These are phyloP conservation scores for Dryobotodes eremita DNA, from an alignment of 2,888 invertebrate genomes.

Conservation along the genomic window DNA sequence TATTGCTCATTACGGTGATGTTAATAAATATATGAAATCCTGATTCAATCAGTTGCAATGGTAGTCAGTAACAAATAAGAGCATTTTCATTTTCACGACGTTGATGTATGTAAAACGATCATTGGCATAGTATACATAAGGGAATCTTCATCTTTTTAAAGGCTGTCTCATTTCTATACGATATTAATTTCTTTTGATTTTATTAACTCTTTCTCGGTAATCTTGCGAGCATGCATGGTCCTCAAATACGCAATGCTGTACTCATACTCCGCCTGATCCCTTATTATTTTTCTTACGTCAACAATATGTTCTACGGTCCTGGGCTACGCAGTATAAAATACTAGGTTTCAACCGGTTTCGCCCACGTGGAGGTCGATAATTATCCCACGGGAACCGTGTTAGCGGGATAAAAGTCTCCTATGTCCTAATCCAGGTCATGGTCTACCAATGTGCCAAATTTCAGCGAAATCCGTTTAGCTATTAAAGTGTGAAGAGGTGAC, in stretches of 20 bases:
- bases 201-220: neutral
- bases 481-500: neutral
- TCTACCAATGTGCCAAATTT: neutral
- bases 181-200: too few relatives aligned
- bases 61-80: neutral
- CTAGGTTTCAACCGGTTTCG: neutral
- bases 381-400: neutral
- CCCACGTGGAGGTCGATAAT: neutral
- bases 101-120: neutral
- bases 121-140: neutral
- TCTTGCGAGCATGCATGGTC: neutral
- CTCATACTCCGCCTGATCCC: neutral
- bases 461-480: neutral
- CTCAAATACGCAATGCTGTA: neutral
- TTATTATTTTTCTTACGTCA: neutral
- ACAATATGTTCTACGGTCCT: too few relatives aligned
- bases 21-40: neutral
- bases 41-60: neutral
- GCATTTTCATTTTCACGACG: neutral
- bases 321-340: neutral
- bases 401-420: neutral
- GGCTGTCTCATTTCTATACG: neutral
- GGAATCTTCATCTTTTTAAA: neutral
- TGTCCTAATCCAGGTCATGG: neutral
- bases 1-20: neutral